Evolutionary conservation across 1,140 invertebrate genomes (phyloP).

Genomic region (Holcopasites calliopsidis): DNA sequence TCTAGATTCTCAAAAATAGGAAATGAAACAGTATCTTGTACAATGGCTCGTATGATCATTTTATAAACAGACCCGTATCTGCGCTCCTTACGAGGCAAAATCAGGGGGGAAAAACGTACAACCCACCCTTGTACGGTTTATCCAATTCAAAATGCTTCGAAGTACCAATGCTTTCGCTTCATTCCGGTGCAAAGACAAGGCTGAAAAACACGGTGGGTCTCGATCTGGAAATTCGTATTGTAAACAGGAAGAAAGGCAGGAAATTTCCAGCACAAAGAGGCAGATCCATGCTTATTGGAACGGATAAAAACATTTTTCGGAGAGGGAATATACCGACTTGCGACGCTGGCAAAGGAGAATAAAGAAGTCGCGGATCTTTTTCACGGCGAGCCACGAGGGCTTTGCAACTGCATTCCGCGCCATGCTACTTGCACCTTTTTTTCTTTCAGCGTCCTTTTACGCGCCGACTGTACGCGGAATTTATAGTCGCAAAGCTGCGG

Average conservation of each 20-base stretch:
- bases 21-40: too few relatives aligned
- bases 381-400: background rate
- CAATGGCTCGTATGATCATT: too few relatives aligned
- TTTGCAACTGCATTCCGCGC: conserved; percentile 24
- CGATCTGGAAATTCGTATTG: background rate
- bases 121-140: too few relatives aligned
- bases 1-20: too few relatives aligned
- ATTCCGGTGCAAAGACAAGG: background rate
- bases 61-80: too few relatives aligned
- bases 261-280: background rate
- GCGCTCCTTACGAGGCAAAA: too few relatives aligned
- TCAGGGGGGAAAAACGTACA: too few relatives aligned
- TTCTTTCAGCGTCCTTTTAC: conserved; percentile 47
- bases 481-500: conserved; percentile 44
- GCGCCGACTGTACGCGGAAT: conserved; percentile 18
- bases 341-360: background rate
- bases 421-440: conserved; percentile 38
- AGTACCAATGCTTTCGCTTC: too few relatives aligned
- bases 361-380: conserved; percentile 12
- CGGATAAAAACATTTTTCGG: background rate
- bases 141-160: too few relatives aligned
- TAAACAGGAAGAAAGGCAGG: background rate
- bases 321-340: background rate
- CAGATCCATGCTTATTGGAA: background rate
- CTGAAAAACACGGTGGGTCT: background rate